phyloP scores from a whole-genome alignment of 2,888 invertebrate species.

The Macrosoma leucophasiata region DNA sequence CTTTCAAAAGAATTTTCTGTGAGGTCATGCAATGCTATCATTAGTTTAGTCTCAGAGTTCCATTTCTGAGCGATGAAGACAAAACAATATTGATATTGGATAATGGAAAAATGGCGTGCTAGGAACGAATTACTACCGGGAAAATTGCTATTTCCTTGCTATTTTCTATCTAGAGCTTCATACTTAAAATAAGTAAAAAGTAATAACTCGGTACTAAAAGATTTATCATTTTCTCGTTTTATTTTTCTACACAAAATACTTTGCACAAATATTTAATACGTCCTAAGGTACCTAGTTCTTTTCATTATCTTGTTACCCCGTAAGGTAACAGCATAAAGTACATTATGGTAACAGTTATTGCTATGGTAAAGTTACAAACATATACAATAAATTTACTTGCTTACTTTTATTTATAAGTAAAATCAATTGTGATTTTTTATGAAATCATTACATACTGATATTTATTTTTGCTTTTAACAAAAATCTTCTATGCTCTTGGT shows the following conservation, averaged over 20 bases:
- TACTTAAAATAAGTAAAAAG: constrained; percentile 32
- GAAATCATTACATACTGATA: background rate
- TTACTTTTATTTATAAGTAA: too few species aligned
- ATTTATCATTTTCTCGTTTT: too few species aligned
- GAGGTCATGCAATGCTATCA: constrained; percentile 47
- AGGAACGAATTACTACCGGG: constrained; percentile 54
- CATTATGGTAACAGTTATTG: too few species aligned
- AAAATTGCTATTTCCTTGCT: constrained; percentile 64
- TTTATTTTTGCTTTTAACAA: background rate
- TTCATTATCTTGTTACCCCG: too few species aligned
- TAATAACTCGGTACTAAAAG: too few species aligned
- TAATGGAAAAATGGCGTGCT: constrained; percentile 72
- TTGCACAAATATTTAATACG: too few species aligned
- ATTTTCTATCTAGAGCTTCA: constrained; percentile 51
- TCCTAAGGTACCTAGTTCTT: too few species aligned
- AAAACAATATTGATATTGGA: constrained; percentile 71
- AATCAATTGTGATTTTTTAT: constrained; percentile 8
- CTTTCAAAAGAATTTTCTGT: constrained; percentile 20
- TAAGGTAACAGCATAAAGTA: too few species aligned
- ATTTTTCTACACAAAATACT: too few species aligned
- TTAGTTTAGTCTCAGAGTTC: constrained; percentile 55
- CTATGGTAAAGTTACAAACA: too few species aligned
- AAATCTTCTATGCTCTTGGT: too few species aligned
- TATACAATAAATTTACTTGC: too few species aligned
- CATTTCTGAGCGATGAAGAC: constrained; percentile 63